A percentile compares a stretch with the other conserved stretches of the same genome.
phyloP scores from a whole-genome alignment of 1,140 invertebrate species.

The Listronotus bonariensis region DNA sequence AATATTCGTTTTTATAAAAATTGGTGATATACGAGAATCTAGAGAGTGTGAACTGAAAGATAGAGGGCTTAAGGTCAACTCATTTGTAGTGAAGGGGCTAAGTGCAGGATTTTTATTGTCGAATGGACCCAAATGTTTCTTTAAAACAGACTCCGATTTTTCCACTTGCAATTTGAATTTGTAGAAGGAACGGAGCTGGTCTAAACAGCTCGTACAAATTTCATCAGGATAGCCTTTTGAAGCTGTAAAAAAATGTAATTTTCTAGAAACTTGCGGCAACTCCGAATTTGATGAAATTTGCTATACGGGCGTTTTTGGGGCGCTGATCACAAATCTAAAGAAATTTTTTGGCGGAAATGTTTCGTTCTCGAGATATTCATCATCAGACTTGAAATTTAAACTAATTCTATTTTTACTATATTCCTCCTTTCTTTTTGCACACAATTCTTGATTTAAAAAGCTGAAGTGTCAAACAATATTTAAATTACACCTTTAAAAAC shows the following conservation, averaged over 20 bases:
- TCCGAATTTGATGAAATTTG: too few relatives aligned
- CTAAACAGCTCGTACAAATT: conserved; percentile 43
- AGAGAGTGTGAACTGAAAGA: conserved; percentile 9
- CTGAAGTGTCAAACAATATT: too few relatives aligned
- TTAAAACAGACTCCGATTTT: conserved; percentile 36
- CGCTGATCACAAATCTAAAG: too few relatives aligned
- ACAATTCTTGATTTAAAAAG: too few relatives aligned
- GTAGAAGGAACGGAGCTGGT: conserved; percentile 37
- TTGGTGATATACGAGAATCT: not conserved
- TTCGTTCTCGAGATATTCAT: too few relatives aligned
- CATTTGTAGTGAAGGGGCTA: conserved; percentile 8
- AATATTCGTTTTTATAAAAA: conserved; percentile 16
- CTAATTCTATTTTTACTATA: too few relatives aligned
- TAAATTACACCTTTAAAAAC: too few relatives aligned
- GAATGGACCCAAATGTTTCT: conserved; percentile 33
- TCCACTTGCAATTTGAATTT: conserved; percentile 47
- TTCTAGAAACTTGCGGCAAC: too few relatives aligned
- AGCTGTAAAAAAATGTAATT: conserved; percentile 39
- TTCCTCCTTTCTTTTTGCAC: too few relatives aligned
- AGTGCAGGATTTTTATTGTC: conserved; percentile 17
- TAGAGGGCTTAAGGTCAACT: conserved; percentile 4
- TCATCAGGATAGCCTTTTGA: conserved; percentile 38
- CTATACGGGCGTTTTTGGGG: too few relatives aligned
- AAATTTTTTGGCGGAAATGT: too few relatives aligned
- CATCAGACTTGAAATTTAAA: too few relatives aligned